A percentile compares a stretch with the other conserved stretches of the same genome.
Conservation (phyloP, 2,797 vertebrate genomes). For the Helicolenus hilgendorfi region DNA sequence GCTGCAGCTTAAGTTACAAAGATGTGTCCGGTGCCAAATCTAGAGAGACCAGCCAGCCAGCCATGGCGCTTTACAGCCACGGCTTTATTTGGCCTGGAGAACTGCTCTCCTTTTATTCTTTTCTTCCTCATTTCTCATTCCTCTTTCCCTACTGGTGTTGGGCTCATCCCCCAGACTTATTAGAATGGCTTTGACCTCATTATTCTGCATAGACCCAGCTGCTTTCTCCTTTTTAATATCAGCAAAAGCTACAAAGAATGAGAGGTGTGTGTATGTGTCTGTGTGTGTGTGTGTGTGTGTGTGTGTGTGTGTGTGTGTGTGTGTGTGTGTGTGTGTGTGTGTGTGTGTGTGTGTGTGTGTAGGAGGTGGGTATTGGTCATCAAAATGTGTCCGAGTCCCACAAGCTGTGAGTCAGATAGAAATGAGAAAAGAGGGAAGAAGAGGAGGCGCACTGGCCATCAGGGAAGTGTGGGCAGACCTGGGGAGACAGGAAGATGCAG, state of each 20-base stretch:
- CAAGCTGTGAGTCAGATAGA: conserved; percentile 78
- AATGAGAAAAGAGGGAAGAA: conserved; percentile 73
- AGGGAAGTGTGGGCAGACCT: conserved; percentile 77
- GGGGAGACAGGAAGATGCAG: conserved; percentile 82
- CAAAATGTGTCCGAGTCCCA: conserved; percentile 76
- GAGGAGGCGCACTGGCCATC: conserved; percentile 46
- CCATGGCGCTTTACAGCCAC: conserved; percentile 17
- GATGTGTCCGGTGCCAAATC: background rate
- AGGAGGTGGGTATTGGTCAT: conserved; percentile 74
- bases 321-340: conserved; percentile 1
- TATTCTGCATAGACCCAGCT: conserved; percentile 87
- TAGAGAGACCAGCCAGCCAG: conserved; percentile 15
- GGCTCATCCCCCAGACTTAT: conserved; percentile 83
- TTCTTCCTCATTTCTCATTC: conserved; percentile 62
- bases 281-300: background rate
- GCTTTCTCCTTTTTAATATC: conserved; percentile 89
- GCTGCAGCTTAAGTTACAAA: conserved; percentile 18
- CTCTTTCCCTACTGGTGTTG: conserved; percentile 48
- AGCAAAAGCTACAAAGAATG: conserved; percentile 80
- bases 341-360: conserved; percentile 11
- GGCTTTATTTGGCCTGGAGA: conserved; percentile 64
- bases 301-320: conserved; percentile 3
- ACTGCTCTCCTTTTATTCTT: conserved; percentile 52
- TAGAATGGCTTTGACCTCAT: conserved; percentile 89
- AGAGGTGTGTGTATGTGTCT: conserved; percentile 2